Evolutionary conservation across 2,797 vertebrate genomes (phyloP).

Genomic region (Phrynocephalus forsythii): DNA sequence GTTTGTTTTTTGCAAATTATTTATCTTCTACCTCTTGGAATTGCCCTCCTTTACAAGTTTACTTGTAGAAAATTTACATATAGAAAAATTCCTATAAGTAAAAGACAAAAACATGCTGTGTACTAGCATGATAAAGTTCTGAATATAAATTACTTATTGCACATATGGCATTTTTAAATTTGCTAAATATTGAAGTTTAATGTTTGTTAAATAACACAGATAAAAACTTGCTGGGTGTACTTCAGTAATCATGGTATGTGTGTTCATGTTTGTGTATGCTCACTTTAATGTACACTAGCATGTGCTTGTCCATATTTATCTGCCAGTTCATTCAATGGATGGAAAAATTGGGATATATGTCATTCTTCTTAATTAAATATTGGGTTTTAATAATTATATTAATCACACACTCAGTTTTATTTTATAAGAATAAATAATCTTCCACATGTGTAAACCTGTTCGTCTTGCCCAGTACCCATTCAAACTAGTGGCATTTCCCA

Average conservation of each 20-base stretch:
- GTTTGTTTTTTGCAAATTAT: slow-evolving; percentile 39
- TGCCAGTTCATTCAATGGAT: no score
- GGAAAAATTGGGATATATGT: neutral
- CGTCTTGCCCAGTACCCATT: neutral
- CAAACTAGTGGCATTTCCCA: neutral
- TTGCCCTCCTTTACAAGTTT: slow-evolving; percentile 55
- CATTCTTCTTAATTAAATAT: neutral
- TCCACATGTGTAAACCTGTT: neutral
- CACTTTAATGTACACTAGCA: no score
- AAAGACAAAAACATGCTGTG: slow-evolving; percentile 62
- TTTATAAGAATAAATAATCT: neutral
- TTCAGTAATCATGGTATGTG: neutral
- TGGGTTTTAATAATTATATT: neutral
- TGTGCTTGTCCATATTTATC: no score
- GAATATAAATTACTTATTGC: slow-evolving; percentile 58
- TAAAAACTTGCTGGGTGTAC: neutral
- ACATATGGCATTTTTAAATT: slow-evolving; percentile 54
- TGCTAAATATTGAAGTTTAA: neutral
- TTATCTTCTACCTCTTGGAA: slow-evolving; percentile 55
- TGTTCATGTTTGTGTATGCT: neutral
- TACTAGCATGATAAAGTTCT: slow-evolving; percentile 56
- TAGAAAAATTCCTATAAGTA: slow-evolving; percentile 64
- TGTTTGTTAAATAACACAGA: neutral
- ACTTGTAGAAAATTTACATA: neutral
- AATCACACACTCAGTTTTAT: neutral